Base-by-base conservation (phyloP, 2,888 invertebrate species). In the Arenicola marina region DNA sequence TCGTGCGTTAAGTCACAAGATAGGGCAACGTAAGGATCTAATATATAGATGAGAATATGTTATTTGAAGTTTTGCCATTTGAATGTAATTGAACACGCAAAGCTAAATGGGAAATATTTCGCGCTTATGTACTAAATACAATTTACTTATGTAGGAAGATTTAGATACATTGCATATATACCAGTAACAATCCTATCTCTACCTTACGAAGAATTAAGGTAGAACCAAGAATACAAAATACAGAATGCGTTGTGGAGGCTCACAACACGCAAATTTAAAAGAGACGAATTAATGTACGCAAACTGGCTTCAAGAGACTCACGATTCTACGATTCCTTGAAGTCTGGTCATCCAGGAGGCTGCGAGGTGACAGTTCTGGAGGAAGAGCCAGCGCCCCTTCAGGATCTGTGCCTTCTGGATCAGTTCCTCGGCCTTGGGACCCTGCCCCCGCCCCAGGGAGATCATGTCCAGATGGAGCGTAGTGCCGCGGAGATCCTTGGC, bases 381-480 rank as follows among this genome's bases (percentile, higher is more conserved):
- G 71, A 83, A 83, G 51, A 83, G 77, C 83, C 83, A 83, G 57
- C 82, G 71, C 3, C 83, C 82, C 66, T 83, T 83, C 29, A 83
- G 74, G 48, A 82, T 81, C 72, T 81, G 79, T 15, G 83, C 82
- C 66, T 82, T 83, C 24, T 76, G 72, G 31, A 83, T 82, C 53
- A 83, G 76, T 63, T 83, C 81, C 70, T 83, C 82, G n/a, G 82
- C 83, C 65, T 81, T 79, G 7, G 79, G 79, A 3, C 82, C 83
- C 67, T 83, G 83, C 34, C 83, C 83, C 59, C 82, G 71, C 4
- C 83, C 83, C 44, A 83, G 73, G 18, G 83, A 83, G 58, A 83
- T 81, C 80, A 83, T 82, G 68, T 83, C 83, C 51, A 83, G 68
- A 66, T 83, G 82, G 2, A 78, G 69, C 33, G 79, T 74, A 61